Conservation (phyloP, 2,113 vertebrate species). For the Mormoops blainvillei region DNA sequence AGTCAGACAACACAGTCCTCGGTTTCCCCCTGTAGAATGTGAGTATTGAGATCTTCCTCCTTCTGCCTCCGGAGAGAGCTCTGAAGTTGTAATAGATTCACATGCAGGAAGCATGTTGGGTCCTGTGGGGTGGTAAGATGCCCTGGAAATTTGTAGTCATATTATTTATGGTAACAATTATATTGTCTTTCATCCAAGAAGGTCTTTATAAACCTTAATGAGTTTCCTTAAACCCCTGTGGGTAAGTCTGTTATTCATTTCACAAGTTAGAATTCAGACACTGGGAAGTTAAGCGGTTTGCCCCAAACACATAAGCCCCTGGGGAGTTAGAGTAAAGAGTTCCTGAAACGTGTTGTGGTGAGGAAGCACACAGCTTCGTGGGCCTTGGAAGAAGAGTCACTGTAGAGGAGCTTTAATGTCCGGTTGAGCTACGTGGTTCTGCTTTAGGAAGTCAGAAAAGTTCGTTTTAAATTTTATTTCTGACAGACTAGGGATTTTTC, state of each 20-base stretch:
- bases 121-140: background rate
- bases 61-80: background rate
- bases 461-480: conserved; percentile 18
- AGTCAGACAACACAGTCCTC: background rate
- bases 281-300: background rate
- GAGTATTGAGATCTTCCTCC: background rate
- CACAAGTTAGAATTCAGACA: conserved; percentile 10
- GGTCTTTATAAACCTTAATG: background rate
- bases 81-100: background rate
- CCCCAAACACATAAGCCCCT: background rate
- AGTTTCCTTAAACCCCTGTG: background rate
- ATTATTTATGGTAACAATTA: background rate
- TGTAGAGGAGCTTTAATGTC: background rate
- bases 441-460: background rate
- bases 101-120: background rate
- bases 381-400: background rate
- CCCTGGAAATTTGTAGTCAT: background rate
- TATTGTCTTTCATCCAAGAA: conserved; percentile 1
- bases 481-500: background rate
- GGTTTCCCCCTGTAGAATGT: background rate
- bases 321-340: background rate
- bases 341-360: background rate
- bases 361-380: background rate
- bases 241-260: background rate
- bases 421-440: background rate